Percentiles rank a stretch among this genome's conserved stretches.
These are phyloP conservation scores for Ptiloglossa arizonensis DNA, from an alignment of 1,140 invertebrate genomes.

Conservation along the genomic window DNA sequence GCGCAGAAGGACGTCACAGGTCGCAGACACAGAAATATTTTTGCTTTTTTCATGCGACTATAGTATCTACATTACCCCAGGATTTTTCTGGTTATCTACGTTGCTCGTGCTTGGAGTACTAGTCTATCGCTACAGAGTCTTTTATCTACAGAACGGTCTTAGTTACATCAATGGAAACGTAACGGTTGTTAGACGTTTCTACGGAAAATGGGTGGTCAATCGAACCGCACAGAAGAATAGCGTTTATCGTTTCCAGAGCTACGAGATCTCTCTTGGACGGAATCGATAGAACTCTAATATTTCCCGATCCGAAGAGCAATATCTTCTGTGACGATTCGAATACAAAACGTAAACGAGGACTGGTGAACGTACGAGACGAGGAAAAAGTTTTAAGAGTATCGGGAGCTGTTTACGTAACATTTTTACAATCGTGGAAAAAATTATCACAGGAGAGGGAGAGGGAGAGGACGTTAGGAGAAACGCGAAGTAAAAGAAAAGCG, in stretches of 20 bases:
- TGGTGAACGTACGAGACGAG: not conserved
- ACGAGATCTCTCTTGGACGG: not conserved
- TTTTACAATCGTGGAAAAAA: constrained; percentile 7
- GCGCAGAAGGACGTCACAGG: not conserved
- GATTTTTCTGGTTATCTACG: constrained; percentile 39
- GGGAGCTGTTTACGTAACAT: not conserved
- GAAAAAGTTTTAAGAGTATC: not conserved
- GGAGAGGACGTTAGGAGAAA: not conserved
- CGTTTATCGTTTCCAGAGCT: too few relatives aligned
- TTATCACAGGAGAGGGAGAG: not conserved
- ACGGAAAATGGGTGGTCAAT: not conserved
- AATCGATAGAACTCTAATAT: constrained; percentile 40
- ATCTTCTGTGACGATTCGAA: constrained; percentile 38
- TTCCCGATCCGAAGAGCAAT: constrained; percentile 27
- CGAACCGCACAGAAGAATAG: not conserved
- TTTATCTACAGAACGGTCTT: constrained; percentile 1
- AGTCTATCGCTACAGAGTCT: constrained; percentile 11
- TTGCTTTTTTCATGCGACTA: constrained; percentile 36
- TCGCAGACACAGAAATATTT: constrained; percentile 20
- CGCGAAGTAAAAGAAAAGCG: not conserved
- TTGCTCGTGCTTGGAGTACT: constrained; percentile 43
- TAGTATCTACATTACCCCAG: constrained; percentile 74
- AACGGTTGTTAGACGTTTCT: not conserved
- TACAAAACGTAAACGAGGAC: not conserved
- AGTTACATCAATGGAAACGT: not conserved